Percentiles rank a stretch among this genome's conserved stretches.
phyloP scores from a whole-genome alignment of 1,140 invertebrate genomes.

The Hylaeus anthracinus region DNA sequence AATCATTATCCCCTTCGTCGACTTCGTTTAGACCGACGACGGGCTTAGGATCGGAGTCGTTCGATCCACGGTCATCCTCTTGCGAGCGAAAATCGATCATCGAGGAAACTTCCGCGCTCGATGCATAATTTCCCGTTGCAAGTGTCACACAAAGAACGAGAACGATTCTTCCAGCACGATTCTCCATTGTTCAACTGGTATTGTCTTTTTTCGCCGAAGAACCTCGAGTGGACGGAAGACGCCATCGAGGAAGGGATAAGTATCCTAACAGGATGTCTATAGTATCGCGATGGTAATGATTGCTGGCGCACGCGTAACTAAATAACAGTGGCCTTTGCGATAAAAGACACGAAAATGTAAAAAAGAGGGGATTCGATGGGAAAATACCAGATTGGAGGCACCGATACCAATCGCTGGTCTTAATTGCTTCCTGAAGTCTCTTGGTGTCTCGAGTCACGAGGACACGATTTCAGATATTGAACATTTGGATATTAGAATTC shows the following conservation, averaged over 20 bases:
- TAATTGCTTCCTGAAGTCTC: too few species aligned
- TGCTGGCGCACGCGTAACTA: constrained; percentile 2
- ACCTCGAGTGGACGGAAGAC: not conserved
- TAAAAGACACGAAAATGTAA: too few species aligned
- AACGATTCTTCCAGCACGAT: not conserved
- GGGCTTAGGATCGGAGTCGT: not conserved
- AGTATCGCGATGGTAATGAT: constrained; percentile 61
- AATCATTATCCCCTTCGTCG: not conserved
- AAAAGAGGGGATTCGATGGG: too few species aligned
- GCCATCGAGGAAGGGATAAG: constrained; percentile 48
- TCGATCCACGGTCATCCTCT: not conserved
- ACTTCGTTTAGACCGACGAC: not conserved
- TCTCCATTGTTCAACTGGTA: constrained; percentile 40
- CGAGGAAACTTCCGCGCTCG: constrained; percentile 36
- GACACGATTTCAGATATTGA: too few species aligned
- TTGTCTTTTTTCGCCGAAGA: constrained; percentile 19
- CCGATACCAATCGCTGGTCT: too few species aligned
- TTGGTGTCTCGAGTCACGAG: too few species aligned
- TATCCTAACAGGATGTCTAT: constrained; percentile 41
- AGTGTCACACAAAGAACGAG: not conserved
- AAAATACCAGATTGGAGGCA: too few species aligned
- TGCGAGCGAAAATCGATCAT: constrained; percentile 40
- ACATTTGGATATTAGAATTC: too few species aligned
- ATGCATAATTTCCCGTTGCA: not conserved
- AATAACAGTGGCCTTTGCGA: too few species aligned